phyloP scores from a whole-genome alignment of 2,888 invertebrate species.

The Limnephilus rhombicus region DNA sequence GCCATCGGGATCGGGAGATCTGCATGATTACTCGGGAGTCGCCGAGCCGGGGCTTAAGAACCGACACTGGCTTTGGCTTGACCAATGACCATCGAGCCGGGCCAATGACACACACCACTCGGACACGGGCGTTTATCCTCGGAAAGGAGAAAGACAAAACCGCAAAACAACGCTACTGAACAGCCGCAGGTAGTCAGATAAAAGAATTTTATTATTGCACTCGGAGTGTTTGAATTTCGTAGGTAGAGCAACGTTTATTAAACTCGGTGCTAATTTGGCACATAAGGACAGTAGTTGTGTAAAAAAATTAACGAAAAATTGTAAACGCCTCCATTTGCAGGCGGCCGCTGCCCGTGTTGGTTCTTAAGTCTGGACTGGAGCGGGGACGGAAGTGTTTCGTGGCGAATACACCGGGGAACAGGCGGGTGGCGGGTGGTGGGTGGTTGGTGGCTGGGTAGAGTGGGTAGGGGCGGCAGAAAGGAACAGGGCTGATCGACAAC shows the following conservation, averaged over 20 bases:
- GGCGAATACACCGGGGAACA: not conserved
- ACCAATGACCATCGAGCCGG: constrained; percentile 14
- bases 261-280: constrained; percentile 32
- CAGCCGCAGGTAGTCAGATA: constrained; percentile 29
- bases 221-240: constrained; percentile 39
- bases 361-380: constrained; percentile 63
- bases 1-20: constrained; percentile 62
- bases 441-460: not conserved
- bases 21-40: constrained; percentile 66
- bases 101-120: constrained; percentile 28
- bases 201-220: not conserved
- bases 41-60: constrained; percentile 65
- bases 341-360: constrained; percentile 61
- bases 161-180: constrained; percentile 45
- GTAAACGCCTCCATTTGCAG: constrained; percentile 51
- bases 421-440: not conserved
- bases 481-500: constrained; percentile 58
- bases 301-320: constrained; percentile 16
- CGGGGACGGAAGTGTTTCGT: not conserved
- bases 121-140: constrained; percentile 51
- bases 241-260: not conserved
- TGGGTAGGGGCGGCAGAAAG: not conserved
- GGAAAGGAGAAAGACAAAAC: not conserved
- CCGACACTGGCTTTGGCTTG: constrained; percentile 61
- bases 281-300: constrained; percentile 6